Evolutionary conservation across 2,888 invertebrate species (phyloP).

Genomic region (Yponomeuta plumbellus): DNA sequence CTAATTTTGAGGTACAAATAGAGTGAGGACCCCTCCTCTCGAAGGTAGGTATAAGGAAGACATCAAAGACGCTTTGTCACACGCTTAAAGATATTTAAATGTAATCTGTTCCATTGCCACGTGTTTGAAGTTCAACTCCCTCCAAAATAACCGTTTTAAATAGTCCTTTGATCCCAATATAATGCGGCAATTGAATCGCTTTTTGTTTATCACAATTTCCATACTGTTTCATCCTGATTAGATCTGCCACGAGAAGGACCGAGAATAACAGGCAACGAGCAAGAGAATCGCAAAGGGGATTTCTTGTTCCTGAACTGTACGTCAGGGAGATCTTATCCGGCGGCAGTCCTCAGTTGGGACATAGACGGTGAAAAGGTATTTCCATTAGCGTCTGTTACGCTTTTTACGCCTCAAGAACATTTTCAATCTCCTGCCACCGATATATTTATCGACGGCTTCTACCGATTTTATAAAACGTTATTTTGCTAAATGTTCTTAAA

Average conservation of each 20-base stretch:
- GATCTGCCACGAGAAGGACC: conserved; percentile 85
- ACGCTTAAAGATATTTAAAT: no score
- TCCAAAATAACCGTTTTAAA: background rate
- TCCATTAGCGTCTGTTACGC: background rate
- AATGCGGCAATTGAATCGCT: background rate
- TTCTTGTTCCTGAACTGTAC: conserved; percentile 85
- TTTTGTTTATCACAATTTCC: background rate
- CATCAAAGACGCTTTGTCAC: no score
- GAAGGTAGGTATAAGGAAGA: no score
- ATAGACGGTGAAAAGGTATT: conserved; percentile 85
- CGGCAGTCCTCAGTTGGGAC: conserved; percentile 85
- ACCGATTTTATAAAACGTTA: background rate
- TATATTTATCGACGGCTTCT: no score
- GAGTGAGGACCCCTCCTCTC: no score
- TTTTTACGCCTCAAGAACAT: background rate
- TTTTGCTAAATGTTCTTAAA: no score
- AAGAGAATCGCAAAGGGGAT: conserved; percentile 84
- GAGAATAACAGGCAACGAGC: conserved; percentile 83
- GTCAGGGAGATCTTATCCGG: conserved; percentile 85
- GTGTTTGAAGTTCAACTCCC: no score
- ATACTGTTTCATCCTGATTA: conserved; percentile 29
- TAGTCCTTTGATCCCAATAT: background rate
- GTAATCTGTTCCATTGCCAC: no score
- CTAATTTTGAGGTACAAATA: no score
- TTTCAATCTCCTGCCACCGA: background rate